Percentiles rank a stretch among this genome's conserved stretches.
Evolutionary conservation across 2,113 vertebrate genomes (phyloP).

Genomic region (Microtus pennsylvanicus): DNA sequence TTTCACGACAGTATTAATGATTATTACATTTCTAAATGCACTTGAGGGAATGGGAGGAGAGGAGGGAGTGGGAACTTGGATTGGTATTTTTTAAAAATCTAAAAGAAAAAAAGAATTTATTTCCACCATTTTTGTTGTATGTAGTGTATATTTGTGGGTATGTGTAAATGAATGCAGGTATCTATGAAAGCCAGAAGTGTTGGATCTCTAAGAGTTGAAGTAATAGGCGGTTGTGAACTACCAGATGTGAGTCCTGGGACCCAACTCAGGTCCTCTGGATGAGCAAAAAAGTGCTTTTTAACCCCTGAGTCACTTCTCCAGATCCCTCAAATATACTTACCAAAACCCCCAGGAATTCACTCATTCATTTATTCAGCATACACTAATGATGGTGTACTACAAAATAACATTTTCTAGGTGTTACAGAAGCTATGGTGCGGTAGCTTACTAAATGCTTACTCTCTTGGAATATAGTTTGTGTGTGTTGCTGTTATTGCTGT

Average conservation of each 20-base stretch:
- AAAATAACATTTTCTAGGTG: not conserved
- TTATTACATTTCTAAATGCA: slow-evolving; percentile 37
- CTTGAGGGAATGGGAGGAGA: too few relatives aligned
- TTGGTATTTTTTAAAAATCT: too few relatives aligned
- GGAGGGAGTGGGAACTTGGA: too few relatives aligned
- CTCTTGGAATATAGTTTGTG: not conserved
- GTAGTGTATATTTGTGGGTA: not conserved
- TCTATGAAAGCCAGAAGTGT: not conserved
- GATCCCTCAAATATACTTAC: not conserved
- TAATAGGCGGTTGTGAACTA: not conserved
- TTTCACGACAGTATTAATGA: not conserved
- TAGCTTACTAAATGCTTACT: not conserved
- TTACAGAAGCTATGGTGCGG: not conserved
- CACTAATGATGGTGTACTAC: not conserved
- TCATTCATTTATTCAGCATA: not conserved
- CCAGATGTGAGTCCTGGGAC: not conserved
- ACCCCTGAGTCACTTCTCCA: not conserved
- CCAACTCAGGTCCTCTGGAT: not conserved
- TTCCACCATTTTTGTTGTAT: not conserved
- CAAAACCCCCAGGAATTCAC: not conserved
- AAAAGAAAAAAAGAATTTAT: not conserved
- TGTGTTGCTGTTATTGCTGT: not conserved
- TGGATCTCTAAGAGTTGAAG: not conserved
- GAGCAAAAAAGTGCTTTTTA: not conserved
- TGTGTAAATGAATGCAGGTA: not conserved